Percentiles rank a stretch among this genome's conserved stretches.
Evolutionary conservation across 2,113 vertebrate genomes (phyloP).

Genomic region (Ochotona princeps): DNA sequence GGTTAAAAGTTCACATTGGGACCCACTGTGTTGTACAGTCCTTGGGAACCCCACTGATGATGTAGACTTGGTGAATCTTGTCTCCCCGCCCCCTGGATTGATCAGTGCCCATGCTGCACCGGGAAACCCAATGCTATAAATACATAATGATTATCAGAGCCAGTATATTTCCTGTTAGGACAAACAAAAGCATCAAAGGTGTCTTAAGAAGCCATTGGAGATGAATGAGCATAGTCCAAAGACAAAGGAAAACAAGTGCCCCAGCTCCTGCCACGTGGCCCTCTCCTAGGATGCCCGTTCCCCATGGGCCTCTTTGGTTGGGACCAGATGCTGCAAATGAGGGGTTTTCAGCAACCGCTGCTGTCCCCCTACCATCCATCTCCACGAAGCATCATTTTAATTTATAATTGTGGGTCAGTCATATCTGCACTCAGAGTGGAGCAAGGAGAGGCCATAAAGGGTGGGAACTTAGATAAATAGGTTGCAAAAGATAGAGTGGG

Average conservation of each 20-base stretch:
- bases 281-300: not conserved
- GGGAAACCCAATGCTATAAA: not conserved
- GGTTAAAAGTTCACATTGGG: not conserved
- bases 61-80: not conserved
- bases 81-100: not conserved
- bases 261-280: slow-evolving; percentile 36
- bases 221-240: slow-evolving; percentile 25
- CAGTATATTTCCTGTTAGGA: not conserved
- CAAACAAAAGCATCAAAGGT: slow-evolving; percentile 25
- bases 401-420: slow-evolving; percentile 66
- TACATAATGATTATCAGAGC: slow-evolving; percentile 5
- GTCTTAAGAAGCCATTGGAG: slow-evolving; percentile 12
- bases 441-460: not conserved
- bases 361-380: slow-evolving; percentile 5
- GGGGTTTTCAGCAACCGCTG: not conserved
- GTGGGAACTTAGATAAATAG: slow-evolving; percentile 60
- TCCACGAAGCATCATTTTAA: slow-evolving; percentile 34
- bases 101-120: not conserved
- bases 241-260: slow-evolving; percentile 13
- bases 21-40: too few relatives aligned
- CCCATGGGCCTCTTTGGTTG: slow-evolving; percentile 31
- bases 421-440: slow-evolving; percentile 4
- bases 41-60: not conserved
- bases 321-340: slow-evolving; percentile 58
- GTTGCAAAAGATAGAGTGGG: slow-evolving; percentile 53